Conservation (phyloP, 2,797 vertebrate species). For the Orientallactaga sibirica region DNA sequence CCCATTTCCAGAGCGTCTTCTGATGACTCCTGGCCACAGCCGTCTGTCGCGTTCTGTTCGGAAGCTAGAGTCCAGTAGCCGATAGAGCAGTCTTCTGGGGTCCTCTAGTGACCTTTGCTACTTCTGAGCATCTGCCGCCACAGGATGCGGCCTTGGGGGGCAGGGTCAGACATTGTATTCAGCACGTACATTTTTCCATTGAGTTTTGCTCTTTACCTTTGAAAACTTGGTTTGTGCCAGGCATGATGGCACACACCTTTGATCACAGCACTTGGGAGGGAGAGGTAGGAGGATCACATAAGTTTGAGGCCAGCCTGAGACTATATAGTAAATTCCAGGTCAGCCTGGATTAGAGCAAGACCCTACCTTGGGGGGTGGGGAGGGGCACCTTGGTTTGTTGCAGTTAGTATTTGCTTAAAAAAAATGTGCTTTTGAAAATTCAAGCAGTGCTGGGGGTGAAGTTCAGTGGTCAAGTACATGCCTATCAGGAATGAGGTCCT, state of each 20-base stretch:
- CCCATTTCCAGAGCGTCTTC: background rate
- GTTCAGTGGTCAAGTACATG: background rate
- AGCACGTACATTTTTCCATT: background rate
- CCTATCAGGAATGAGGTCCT: background rate
- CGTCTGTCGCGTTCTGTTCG: background rate
- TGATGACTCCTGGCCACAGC: background rate
- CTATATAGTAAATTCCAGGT: no score
- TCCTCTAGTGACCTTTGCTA: background rate
- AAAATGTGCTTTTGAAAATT: background rate
- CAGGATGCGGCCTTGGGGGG: constrained; percentile 13
- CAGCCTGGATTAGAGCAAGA: no score
- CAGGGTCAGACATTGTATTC: background rate
- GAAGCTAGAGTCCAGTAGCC: background rate
- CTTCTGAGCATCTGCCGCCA: background rate
- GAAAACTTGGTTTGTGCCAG: constrained; percentile 2
- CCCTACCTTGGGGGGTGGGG: no score
- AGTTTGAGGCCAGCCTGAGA: no score
- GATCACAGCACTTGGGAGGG: no score
- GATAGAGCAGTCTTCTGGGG: background rate
- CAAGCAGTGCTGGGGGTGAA: background rate
- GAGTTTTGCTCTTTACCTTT: constrained; percentile 49
- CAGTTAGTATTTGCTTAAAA: constrained; percentile 24
- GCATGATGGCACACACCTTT: no score
- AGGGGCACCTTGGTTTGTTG: background rate
- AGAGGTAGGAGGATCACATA: no score